Base-by-base conservation (phyloP, 2,888 invertebrate genomes). In the Chrysomela aeneicollis region DNA sequence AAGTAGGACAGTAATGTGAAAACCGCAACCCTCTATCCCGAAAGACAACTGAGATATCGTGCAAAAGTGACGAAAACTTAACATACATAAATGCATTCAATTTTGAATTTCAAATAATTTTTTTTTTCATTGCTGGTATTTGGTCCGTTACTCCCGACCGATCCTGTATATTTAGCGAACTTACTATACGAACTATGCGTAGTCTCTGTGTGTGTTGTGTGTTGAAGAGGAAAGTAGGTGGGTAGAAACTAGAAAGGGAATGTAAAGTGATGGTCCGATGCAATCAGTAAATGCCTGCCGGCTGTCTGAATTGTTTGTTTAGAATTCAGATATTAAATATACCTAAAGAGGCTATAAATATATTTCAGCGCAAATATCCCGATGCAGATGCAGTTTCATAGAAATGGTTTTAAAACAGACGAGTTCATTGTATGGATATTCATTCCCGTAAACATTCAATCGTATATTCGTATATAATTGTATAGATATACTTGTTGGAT, bases 301-400 rank as follows among this genome's bases (percentile, higher is more conserved):
- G 21, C 42, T 21, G 55, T 55, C 46, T 21, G 55, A 21, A 46
- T 55, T 42, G 22, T 54, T 54, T 54, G 35, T 32, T 19, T 32
- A 30, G 12, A 32, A 17, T 32, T 19, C n/a, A 30, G 12, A 32
- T 26, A 53, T 15, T 10, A 37, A 54, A 42, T 55, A 26, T 21
- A 19, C 42, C 21, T 42, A 19, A 55, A 55, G 55, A 46, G 21
- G 35, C 55, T 55, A 55, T 55, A 42, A 55, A 55, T 55, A 55
- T 42, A 42, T 21, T 42, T 10, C 42, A 55, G 17, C 17, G 55
- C 46, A 55, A 55, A 55, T 42, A 55, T 35, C 54, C 30, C 10
- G 19, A 37, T 55, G 35, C 55, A 55, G 42, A 15, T 22, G 50
- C 50, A 50, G 21, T 21, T 22, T n/a, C 50, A 26, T n/a, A 9